Conservation (phyloP, 1,140 invertebrate species). For the Drosophila biarmipes region DNA sequence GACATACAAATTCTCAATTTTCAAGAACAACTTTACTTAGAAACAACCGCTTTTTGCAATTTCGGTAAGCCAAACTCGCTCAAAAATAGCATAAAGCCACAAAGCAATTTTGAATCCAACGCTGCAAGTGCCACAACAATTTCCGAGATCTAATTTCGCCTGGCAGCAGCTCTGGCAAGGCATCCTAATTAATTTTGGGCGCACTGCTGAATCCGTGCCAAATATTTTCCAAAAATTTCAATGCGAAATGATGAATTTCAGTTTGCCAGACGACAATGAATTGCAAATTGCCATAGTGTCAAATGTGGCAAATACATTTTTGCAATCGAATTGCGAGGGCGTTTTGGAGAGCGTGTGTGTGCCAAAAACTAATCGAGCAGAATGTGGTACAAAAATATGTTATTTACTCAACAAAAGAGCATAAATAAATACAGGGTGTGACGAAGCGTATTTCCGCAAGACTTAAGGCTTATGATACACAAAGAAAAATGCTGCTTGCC, state of each 20-base stretch:
- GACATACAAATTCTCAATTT: neutral
- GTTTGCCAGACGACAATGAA: slow-evolving; percentile 31
- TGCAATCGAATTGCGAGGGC: slow-evolving; percentile 21
- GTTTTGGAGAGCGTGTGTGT: slow-evolving; percentile 7
- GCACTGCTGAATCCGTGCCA: slow-evolving; percentile 20
- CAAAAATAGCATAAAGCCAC: neutral
- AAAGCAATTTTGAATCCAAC: neutral
- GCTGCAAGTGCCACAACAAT: slow-evolving; percentile 9
- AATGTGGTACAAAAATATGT: slow-evolving; percentile 31
- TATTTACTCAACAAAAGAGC: slow-evolving; percentile 11
- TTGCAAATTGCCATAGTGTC: slow-evolving; percentile 25
- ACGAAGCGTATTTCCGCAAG: neutral
- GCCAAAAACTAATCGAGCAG: slow-evolving; percentile 47
- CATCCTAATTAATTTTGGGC: slow-evolving; percentile 38
- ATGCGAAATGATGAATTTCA: slow-evolving; percentile 26
- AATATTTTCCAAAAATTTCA: slow-evolving; percentile 24
- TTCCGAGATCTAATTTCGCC: neutral
- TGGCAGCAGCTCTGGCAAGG: slow-evolving; percentile 8
- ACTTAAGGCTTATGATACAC: neutral
- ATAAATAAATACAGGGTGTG: slow-evolving; percentile 30
- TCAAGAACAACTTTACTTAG: neutral
- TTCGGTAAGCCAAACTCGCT: neutral
- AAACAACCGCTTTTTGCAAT: neutral
- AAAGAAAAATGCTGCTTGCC: no score
- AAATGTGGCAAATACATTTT: slow-evolving; percentile 35